Base-by-base conservation (phyloP, 2,888 invertebrate genomes). In the Charanyca ferruginea region DNA sequence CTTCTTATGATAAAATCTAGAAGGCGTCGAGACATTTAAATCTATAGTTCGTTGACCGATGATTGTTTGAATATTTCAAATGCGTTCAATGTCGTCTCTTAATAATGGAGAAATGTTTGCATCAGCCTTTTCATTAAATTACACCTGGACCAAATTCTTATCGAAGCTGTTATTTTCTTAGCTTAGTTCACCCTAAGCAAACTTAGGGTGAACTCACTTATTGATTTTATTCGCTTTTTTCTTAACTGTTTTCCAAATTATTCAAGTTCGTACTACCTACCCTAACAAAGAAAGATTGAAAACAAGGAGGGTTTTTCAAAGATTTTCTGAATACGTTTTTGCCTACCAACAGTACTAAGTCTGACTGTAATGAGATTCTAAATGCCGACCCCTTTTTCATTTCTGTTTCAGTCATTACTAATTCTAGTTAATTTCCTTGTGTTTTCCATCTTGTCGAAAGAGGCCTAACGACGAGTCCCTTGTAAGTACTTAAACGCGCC, bases 381-480 rank as follows among this genome's bases (percentile, higher is more conserved):
- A 74, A 59, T 41, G 38, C 58, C 45, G 61, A 67, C 45, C 47
- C 74, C 75, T 79, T 73, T 74, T 66, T 66, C 57, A 74, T 74
- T 78, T 66, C 53, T 64, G 58, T 52, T 53, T 55, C 42, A 64
- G 66, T 64, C 28, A 63, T 69, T 77, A 65, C 55, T 59, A 69
- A 79, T 73, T 73, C 59, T 53, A 66, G 62, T 49, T 67, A 73
- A 79, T 79, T 77, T 82, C 41, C 55, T 66, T 61, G 64, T 79
- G 66, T 70, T 66, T 70, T 60, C 54, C 65, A 62, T 73, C 79
- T 66, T 74, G 52, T 67, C 52, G 41, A 62, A 70, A 58, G 28
- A 44, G 58, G 61, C 42, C 53, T 49, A 54, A 51, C 53, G 62
- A 67, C 53, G 53, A 49, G 53, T 60, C 51, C 67, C 51, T 70